Percentiles rank a stretch among this genome's conserved stretches.
These are phyloP conservation scores for Apostichopus leukothele DNA, from an alignment of 53 echinoderm and acorn worm genomes.

Conservation along the genomic window DNA sequence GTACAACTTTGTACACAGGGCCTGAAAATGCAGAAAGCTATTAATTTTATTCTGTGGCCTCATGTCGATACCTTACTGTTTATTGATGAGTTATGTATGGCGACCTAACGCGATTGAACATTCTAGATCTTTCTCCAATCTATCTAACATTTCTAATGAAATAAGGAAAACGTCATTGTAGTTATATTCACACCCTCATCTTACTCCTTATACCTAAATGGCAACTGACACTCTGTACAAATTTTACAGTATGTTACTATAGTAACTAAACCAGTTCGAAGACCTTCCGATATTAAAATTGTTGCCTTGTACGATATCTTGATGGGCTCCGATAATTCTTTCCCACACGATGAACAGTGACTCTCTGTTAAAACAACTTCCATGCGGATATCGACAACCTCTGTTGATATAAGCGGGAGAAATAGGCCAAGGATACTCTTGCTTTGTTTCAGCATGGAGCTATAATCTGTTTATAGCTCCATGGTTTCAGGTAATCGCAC, in stretches of 20 bases:
- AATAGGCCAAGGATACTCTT: constrained; percentile 20
- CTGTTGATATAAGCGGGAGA: neutral
- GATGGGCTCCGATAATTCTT: constrained; percentile 10
- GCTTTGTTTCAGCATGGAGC: too few relatives aligned
- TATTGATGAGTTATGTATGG: neutral
- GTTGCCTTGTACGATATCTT: constrained; percentile 27
- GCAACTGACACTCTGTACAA: neutral
- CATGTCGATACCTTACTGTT: neutral
- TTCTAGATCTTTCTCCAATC: constrained; percentile 8
- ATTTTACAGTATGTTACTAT: constrained; percentile 31
- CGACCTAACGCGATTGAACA: constrained; percentile 16
- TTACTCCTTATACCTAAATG: neutral
- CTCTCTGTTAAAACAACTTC: neutral
- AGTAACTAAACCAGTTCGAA: neutral
- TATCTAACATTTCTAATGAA: neutral
- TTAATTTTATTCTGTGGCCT: too few relatives aligned
- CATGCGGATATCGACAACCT: neutral
- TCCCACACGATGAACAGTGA: neutral
- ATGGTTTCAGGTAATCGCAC: too few relatives aligned
- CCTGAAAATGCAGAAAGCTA: too few relatives aligned
- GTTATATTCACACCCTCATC: constrained; percentile 10
- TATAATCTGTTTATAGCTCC: too few relatives aligned
- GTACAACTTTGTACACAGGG: neutral
- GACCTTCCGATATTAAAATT: neutral
- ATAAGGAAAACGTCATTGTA: constrained; percentile 27